These are phyloP conservation scores for Peromyscus nudipes DNA, from an alignment of 2,797 vertebrate species.

Conservation along the genomic window DNA sequence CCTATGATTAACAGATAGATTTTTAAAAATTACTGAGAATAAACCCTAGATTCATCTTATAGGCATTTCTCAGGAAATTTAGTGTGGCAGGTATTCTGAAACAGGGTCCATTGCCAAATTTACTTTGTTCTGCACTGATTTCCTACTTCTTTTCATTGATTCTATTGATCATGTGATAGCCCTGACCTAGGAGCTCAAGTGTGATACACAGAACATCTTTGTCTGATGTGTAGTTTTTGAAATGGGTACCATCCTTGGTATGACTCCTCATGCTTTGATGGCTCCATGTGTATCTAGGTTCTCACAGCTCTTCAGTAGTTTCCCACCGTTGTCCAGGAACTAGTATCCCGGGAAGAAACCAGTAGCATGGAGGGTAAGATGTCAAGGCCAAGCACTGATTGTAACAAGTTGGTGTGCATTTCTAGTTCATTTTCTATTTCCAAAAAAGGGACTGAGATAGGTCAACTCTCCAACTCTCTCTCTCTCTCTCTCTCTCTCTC, in stretches of 20 bases:
- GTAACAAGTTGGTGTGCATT: neutral
- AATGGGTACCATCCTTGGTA: neutral
- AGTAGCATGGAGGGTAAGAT: neutral
- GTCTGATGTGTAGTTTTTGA: neutral
- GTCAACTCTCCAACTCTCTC: neutral
- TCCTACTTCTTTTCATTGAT: neutral
- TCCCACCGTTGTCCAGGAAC: neutral
- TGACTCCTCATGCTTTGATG: neutral
- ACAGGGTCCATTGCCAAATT: conserved; percentile 1
- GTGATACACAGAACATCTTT: neutral
- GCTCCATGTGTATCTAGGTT: neutral
- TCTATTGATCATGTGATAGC: neutral
- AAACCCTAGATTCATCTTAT: neutral
- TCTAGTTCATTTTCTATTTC: conserved; percentile 5
- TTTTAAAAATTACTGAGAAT: conserved; percentile 11
- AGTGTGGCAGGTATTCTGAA: neutral
- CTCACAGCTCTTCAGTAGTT: neutral
- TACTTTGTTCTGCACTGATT: neutral
- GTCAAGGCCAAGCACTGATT: conserved; percentile 1
- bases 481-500: too few relatives aligned
- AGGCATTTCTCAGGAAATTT: conserved; percentile 27
- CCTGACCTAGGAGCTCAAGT: neutral
- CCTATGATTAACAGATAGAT: conserved; percentile 1
- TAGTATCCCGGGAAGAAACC: neutral
- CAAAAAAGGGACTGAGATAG: neutral